Percentiles rank a stretch among this genome's conserved stretches.
Conservation (phyloP, 2,113 vertebrate species). For the Misgurnus mizolepis region DNA sequence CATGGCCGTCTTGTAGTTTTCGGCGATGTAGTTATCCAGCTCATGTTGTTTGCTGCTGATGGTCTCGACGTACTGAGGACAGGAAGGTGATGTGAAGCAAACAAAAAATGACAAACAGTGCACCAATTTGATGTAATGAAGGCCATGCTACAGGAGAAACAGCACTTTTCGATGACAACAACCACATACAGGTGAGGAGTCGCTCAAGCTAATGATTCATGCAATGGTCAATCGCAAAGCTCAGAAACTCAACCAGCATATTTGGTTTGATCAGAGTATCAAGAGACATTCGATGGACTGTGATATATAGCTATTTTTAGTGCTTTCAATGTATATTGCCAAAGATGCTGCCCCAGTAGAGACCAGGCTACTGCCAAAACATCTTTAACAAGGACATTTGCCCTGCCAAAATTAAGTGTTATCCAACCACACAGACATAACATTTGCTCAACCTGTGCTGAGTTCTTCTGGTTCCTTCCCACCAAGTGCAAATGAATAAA, state of each 20-base stretch:
- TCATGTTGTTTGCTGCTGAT: constrained; percentile 86
- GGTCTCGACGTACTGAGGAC: constrained; percentile 81
- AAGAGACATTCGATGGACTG: not conserved
- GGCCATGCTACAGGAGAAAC: constrained; percentile 36
- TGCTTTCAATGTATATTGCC: not conserved
- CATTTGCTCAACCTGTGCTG: constrained; percentile 4
- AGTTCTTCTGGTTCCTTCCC: constrained; percentile 39
- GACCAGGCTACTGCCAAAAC: not conserved
- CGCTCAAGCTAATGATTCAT: constrained; percentile 7
- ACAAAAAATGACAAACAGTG: constrained; percentile 27
- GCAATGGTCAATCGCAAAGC: constrained; percentile 43
- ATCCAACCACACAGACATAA: constrained; percentile 23
- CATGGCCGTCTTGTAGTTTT: constrained; percentile 81
- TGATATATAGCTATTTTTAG: not conserved
- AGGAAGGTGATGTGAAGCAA: constrained; percentile 43
- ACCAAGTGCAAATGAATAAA: constrained; percentile 50
- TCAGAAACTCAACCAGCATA: constrained; percentile 19
- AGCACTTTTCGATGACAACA: constrained; percentile 8
- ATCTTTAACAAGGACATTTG: constrained; percentile 45
- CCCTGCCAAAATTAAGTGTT: not conserved
- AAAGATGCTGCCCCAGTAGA: constrained; percentile 15
- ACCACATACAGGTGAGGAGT: not conserved
- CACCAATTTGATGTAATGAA: constrained; percentile 1
- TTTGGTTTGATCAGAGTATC: constrained; percentile 27
- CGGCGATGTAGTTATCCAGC: constrained; percentile 80